Evolutionary conservation across 2,888 invertebrate genomes (phyloP).

Genomic region (Pteria penguin): DNA sequence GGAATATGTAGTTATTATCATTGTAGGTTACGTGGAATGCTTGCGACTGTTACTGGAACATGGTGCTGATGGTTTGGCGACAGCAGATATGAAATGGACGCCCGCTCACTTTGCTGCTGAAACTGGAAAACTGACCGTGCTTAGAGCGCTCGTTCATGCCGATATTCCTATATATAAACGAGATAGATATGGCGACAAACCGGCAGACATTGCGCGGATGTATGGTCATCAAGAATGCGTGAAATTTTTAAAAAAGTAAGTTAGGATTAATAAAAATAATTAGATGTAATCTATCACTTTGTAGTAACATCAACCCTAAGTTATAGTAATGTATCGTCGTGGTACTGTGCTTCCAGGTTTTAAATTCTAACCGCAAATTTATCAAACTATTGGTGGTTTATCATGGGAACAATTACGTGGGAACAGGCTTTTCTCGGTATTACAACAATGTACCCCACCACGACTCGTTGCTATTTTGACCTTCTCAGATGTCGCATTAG

Average conservation of each 20-base stretch:
- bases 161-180: conserved; percentile 64
- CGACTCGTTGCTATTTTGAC: no score
- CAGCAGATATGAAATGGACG: conserved; percentile 74
- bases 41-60: conserved; percentile 73
- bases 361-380: background rate
- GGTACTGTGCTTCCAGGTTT: no score
- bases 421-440: no score
- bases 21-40: conserved; percentile 74
- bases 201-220: conserved; percentile 67
- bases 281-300: background rate
- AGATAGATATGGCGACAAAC: conserved; percentile 75
- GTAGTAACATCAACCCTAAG: background rate
- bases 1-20: no score
- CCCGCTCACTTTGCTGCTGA: conserved; percentile 78
- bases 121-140: conserved; percentile 68
- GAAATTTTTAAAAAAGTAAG: conserved; percentile 71
- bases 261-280: conserved; percentile 9
- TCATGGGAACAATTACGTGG: no score
- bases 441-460: no score
- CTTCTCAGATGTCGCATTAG: no score
- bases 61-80: conserved; percentile 69
- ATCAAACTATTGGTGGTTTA: no score
- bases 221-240: conserved; percentile 75
- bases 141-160: conserved; percentile 71
- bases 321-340: no score